Evolutionary conservation across 1,140 invertebrate species (phyloP), one percentile per base, ranked within the genome.

Genomic region (Sweltsa coloradensis): DNA sequence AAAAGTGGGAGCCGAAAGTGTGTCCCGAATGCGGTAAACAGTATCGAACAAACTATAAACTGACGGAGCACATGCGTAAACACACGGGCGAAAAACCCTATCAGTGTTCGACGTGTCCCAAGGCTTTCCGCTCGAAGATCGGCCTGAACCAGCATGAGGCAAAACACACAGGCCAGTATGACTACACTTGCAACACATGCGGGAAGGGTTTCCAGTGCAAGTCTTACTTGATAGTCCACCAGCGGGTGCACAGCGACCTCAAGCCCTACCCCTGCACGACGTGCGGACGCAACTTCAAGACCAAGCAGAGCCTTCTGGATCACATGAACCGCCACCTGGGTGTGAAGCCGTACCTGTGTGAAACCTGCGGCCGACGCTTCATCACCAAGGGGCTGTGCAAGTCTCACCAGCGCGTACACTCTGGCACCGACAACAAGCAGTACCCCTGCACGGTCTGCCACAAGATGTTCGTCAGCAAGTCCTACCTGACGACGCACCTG

Each of bases 71-170:
- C 59, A 76, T 78, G 64, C 61, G 81, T n/a, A 78, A 76, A n/a
- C 84, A 89, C 53, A 85, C 84, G 0, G 84, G 85, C 1, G 82
- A 88, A 57, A 85, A 84, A 57, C 83, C 83, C 11, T 88, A 81
- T 61, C 73, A 82, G 34, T 90, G 87, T 63, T 64, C 73, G 5
- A 69, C 78, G 21, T 89, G 86, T 59, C 78, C 80, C 3, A 85
- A 85, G 59, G 73, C 76, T 13, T 85, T 86, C 61, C 60, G 74
- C 9, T 76, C 74, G 45, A 78, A 77, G 61, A 76, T 76, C 40
- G 80, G 79, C 14, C 57, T 83, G 27, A 73, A 78, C 3, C 78
- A 83, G 53, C 81, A 85, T 55, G 70, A 76, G 47, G 74, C 76
- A 0, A 82, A 75, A 14, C 76, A 80, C 46, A 76, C 77, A 0